Evolutionary conservation across 2,113 vertebrate genomes (phyloP).

Genomic region (Pygoscelis adeliae): DNA sequence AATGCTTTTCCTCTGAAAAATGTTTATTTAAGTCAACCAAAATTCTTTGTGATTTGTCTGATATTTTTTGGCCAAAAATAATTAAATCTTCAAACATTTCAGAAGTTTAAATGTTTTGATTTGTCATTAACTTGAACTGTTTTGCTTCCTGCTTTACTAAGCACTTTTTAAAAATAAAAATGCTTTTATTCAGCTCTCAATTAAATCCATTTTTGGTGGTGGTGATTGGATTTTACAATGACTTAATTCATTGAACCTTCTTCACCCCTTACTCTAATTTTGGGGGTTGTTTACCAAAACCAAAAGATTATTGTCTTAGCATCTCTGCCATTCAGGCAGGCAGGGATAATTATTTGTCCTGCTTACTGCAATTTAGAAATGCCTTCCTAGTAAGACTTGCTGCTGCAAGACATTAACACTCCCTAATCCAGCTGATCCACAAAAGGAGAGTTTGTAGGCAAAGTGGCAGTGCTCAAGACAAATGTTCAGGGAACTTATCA

Average conservation of each 20-base stretch:
- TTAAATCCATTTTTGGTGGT: not conserved
- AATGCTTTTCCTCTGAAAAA: not conserved
- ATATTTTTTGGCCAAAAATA: not conserved
- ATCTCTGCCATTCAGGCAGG: not conserved
- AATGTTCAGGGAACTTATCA: not conserved
- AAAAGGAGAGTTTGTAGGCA: not conserved
- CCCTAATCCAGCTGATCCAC: not conserved
- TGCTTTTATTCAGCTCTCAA: not conserved
- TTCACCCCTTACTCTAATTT: not conserved
- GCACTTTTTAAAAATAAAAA: not conserved
- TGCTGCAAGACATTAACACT: not conserved
- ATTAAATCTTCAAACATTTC: not conserved
- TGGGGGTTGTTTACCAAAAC: not conserved
- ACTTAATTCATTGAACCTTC: not conserved
- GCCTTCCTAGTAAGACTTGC: not conserved
- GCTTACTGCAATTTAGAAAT: not conserved
- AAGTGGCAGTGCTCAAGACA: not conserved
- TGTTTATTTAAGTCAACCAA: not conserved
- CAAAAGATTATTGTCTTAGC: not conserved
- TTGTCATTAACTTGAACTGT: not conserved
- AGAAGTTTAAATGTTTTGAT: slow-evolving; percentile 5
- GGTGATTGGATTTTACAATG: not conserved
- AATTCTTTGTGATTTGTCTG: not conserved
- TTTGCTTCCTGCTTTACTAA: not conserved
- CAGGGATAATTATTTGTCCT: not conserved